These are phyloP conservation scores for Platycnemis pennipes DNA, from an alignment of 2,888 invertebrate species.

Conservation along the genomic window DNA sequence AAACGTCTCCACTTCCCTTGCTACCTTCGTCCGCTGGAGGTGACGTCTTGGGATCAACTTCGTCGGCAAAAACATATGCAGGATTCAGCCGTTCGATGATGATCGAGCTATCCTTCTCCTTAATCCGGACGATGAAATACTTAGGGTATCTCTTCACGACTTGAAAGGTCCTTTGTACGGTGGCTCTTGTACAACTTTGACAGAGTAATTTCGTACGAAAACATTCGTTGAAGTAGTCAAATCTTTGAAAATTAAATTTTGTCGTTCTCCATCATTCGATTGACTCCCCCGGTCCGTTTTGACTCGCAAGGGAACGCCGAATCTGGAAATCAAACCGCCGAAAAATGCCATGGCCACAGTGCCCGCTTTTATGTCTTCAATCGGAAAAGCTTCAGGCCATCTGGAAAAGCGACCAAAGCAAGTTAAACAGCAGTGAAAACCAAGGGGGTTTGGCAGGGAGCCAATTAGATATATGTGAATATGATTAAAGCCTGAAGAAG, in stretches of 20 bases:
- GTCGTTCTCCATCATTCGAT: conserved; percentile 68
- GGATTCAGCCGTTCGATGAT: too few relatives aligned
- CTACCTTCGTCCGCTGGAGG: neutral
- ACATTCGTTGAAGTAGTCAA: neutral
- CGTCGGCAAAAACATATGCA: too few relatives aligned
- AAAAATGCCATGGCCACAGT: conserved; percentile 77
- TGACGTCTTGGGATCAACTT: neutral
- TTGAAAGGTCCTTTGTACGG: too few relatives aligned
- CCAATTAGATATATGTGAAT: too few relatives aligned
- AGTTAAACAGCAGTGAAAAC: too few relatives aligned
- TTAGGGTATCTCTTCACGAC: neutral
- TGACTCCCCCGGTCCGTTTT: conserved; percentile 71
- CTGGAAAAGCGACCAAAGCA: too few relatives aligned
- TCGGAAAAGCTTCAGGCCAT: too few relatives aligned
- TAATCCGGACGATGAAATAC: neutral
- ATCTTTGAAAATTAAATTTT: neutral
- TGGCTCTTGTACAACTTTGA: neutral
- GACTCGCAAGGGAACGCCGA: conserved; percentile 68
- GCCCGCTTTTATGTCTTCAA: conserved; percentile 77
- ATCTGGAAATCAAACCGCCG: conserved; percentile 76
- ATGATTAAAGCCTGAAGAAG: too few relatives aligned
- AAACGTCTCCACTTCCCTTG: neutral
- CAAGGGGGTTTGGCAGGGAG: too few relatives aligned
- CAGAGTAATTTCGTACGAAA: neutral
- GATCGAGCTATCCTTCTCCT: neutral